These are phyloP conservation scores for Thecophora atra DNA, from an alignment of 2,888 invertebrate species.

Conservation along the genomic window DNA sequence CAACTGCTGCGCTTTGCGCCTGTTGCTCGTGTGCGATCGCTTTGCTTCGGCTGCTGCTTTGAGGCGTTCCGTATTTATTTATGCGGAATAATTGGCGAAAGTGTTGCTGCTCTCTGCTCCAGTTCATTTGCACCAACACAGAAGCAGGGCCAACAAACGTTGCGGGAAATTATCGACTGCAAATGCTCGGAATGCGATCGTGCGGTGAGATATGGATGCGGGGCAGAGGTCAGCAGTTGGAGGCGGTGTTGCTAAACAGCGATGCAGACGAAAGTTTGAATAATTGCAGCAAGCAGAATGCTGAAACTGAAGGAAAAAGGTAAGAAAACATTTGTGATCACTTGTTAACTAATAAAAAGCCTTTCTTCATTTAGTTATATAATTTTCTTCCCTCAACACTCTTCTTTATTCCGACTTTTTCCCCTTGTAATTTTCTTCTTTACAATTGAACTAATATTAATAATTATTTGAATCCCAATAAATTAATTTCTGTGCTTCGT, in stretches of 20 bases:
- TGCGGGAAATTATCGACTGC: slow-evolving; percentile 23
- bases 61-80: slow-evolving; percentile 42
- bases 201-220: background rate
- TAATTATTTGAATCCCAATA: no score
- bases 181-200: slow-evolving; percentile 12
- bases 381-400: no score
- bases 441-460: no score
- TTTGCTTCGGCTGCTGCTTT: slow-evolving; percentile 22
- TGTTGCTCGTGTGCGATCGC: slow-evolving; percentile 9
- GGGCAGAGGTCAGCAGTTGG: background rate
- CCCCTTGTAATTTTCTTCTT: no score
- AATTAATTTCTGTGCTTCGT: no score
- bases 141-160: slow-evolving; percentile 15
- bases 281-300: no score
- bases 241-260: background rate
- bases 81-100: slow-evolving; percentile 47
- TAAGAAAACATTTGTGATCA: no score
- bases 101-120: slow-evolving; percentile 40
- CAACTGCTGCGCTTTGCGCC: slow-evolving; percentile 19
- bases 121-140: slow-evolving; percentile 21
- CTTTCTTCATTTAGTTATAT: no score
- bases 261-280: no score
- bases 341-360: no score
- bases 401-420: no score
- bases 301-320: no score